These are phyloP conservation scores for Ormyrus nitidulus DNA, from an alignment of 2,888 invertebrate species.

Conservation along the genomic window DNA sequence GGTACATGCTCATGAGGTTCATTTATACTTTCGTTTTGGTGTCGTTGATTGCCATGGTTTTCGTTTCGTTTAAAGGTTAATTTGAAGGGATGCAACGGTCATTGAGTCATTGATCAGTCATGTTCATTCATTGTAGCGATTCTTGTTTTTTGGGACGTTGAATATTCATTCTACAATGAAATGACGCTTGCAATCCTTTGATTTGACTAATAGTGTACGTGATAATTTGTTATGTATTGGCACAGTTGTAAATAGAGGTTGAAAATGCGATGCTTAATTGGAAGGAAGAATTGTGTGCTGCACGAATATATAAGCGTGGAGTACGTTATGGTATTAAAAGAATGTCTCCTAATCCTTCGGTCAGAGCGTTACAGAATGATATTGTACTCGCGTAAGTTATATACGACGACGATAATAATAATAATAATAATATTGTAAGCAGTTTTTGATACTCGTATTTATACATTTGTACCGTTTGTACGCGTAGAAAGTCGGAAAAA, in stretches of 20 bases:
- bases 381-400: constrained; percentile 8
- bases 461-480: constrained; percentile 72
- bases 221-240: constrained; percentile 1
- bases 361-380: constrained; percentile 3
- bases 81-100: constrained; percentile 17
- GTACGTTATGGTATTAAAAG: not conserved
- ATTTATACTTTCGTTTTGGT: not conserved
- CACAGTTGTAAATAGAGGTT: constrained; percentile 43
- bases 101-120: too few species aligned
- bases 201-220: constrained; percentile 11
- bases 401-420: constrained; percentile 51
- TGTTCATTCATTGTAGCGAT: too few species aligned
- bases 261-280: constrained; percentile 14
- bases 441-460: constrained; percentile 70
- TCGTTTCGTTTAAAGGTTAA: constrained; percentile 1
- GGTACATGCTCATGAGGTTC: not conserved
- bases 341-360: not conserved
- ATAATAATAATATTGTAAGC: constrained; percentile 58
- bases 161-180: not conserved
- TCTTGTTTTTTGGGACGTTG: too few species aligned
- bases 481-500: constrained; percentile 45
- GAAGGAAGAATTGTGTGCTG: too few species aligned
- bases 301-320: not conserved
- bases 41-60: constrained; percentile 33
- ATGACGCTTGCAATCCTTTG: constrained; percentile 21